phyloP scores from a whole-genome alignment of 1,140 invertebrate species.

The Anagrus nilaparvatae region DNA sequence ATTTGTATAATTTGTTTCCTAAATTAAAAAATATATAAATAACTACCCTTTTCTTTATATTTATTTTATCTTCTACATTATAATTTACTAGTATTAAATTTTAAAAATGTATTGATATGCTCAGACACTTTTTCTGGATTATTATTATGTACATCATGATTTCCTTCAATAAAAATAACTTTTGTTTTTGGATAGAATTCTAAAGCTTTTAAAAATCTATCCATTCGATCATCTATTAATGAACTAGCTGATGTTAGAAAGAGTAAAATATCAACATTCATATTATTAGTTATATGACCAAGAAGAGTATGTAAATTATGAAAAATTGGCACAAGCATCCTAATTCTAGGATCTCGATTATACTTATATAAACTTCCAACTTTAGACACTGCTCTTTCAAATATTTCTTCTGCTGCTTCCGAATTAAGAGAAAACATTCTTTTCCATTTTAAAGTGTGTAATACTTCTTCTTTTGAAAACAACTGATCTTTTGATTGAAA shows the following conservation, averaged over 20 bases:
- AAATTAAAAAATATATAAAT: no score
- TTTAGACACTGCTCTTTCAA: conserved; percentile 38
- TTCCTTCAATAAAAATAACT: conserved; percentile 41
- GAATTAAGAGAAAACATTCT: conserved; percentile 29
- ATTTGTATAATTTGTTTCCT: no score
- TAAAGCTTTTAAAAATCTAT: conserved; percentile 16
- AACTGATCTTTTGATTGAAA: conserved; percentile 23
- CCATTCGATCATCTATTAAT: conserved; percentile 23
- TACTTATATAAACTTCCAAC: conserved; percentile 29
- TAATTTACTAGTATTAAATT: conserved; percentile 26
- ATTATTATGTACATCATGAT: conserved; percentile 56
- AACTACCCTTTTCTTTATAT: no score
- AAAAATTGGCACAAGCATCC: conserved; percentile 14
- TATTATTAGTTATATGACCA: conserved; percentile 12
- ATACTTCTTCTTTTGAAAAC: conserved; percentile 44
- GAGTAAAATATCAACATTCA: conserved; percentile 26
- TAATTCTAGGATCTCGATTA: conserved; percentile 32
- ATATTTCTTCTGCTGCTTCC: conserved; percentile 40
- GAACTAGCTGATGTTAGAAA: conserved; percentile 19
- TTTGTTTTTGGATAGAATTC: conserved; percentile 19
- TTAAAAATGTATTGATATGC: conserved; percentile 35
- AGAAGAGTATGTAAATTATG: conserved; percentile 14
- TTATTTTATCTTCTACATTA: no score
- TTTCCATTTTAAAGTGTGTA: conserved; percentile 35
- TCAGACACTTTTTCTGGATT: conserved; percentile 44